These are phyloP conservation scores for Pedionomus torquatus DNA, from an alignment of 2,113 vertebrate species.

Conservation along the genomic window DNA sequence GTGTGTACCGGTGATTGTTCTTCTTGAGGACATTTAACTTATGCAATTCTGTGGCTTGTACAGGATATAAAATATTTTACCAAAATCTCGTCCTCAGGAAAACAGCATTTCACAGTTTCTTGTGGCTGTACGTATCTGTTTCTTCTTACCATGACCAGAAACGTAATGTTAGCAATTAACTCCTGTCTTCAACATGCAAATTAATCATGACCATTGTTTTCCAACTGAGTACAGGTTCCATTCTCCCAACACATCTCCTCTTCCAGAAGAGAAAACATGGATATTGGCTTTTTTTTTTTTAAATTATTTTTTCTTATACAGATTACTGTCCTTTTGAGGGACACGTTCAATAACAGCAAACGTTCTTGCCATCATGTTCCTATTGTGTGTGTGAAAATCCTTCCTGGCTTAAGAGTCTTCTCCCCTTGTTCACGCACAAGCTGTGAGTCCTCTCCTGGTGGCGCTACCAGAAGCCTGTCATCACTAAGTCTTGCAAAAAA, in stretches of 20 bases:
- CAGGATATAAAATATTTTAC: background rate
- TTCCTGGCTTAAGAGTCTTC: conserved; percentile 40
- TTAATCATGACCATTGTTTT: background rate
- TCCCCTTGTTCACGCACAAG: conserved; percentile 17
- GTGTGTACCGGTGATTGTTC: background rate
- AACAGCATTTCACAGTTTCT: background rate
- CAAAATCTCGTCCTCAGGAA: conserved; percentile 54
- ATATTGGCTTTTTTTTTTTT: background rate
- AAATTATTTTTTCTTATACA: conserved; percentile 17
- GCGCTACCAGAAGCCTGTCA: background rate
- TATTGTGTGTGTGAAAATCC: background rate
- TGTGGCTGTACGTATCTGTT: background rate
- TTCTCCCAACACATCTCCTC: background rate
- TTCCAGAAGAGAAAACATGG: background rate
- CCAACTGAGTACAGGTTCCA: background rate
- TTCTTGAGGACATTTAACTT: conserved; percentile 16
- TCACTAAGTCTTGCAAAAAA: conserved; percentile 38
- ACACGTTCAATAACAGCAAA: background rate
- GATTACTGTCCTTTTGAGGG: conserved; percentile 36
- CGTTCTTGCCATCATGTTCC: background rate
- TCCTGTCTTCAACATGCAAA: conserved; percentile 3
- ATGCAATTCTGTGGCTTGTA: conserved; percentile 40
- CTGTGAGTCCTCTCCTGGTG: conserved; percentile 25
- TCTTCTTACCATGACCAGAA: background rate
- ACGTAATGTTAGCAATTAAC: background rate